Percentiles rank a stretch among this genome's conserved stretches.
phyloP scores from a whole-genome alignment of 2,888 invertebrate genomes.

The Parnassius mnemosyne region DNA sequence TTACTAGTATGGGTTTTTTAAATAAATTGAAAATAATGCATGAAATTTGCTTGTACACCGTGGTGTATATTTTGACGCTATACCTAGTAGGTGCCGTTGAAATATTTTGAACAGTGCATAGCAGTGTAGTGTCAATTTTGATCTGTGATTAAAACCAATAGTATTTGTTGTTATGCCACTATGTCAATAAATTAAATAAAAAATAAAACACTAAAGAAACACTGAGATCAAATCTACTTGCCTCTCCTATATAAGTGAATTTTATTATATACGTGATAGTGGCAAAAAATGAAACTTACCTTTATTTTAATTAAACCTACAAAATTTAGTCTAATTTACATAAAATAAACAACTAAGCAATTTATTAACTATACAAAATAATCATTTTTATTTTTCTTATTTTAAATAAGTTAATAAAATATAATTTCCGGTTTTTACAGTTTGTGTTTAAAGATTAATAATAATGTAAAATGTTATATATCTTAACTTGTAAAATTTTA shows the following conservation, averaged over 20 bases:
- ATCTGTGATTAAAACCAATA: conserved; percentile 49
- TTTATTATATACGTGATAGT: conserved; percentile 26
- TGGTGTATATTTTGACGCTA: background rate
- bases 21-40: too few relatives aligned
- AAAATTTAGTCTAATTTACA: background rate
- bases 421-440: background rate
- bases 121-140: conserved; percentile 50
- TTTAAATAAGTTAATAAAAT: background rate
- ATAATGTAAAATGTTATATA: too few relatives aligned
- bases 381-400: too few relatives aligned
- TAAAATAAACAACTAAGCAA: background rate
- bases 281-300: conserved; percentile 26
- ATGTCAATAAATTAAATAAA: conserved; percentile 58
- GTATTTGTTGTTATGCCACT: conserved; percentile 68
- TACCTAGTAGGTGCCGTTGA: conserved; percentile 23
- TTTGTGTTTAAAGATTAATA: background rate
- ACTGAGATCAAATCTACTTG: conserved; percentile 39
- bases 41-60: conserved; percentile 1
- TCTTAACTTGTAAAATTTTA: too few relatives aligned
- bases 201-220: conserved; percentile 40
- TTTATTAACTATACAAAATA: too few relatives aligned
- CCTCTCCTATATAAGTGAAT: conserved; percentile 29
- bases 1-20: background rate
- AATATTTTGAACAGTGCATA: conserved; percentile 41
- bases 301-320: background rate